phyloP scores from a whole-genome alignment of 2,888 invertebrate species.

The Seladonia tumulorum region DNA sequence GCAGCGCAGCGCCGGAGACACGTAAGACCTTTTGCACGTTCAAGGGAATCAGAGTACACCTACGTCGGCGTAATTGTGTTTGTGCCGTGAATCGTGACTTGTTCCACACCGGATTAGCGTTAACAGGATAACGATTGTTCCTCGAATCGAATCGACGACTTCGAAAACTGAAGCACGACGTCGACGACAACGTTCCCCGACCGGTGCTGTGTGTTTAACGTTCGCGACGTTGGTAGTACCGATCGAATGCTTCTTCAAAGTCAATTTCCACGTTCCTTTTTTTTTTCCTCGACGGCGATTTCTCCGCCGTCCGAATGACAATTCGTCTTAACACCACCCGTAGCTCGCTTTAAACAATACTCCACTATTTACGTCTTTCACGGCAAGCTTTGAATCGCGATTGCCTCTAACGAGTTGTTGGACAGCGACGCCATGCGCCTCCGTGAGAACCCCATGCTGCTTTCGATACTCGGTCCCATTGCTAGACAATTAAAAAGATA shows the following conservation, averaged over 20 bases:
- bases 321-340: slow-evolving; percentile 14
- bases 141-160: slow-evolving; percentile 49
- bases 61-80: slow-evolving; percentile 46
- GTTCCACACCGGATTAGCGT: slow-evolving; percentile 47
- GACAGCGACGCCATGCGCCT: neutral
- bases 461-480: neutral
- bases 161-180: slow-evolving; percentile 19
- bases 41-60: slow-evolving; percentile 30
- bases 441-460: neutral
- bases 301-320: slow-evolving; percentile 19
- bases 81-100: slow-evolving; percentile 36
- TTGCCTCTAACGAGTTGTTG: neutral
- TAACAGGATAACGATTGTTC: slow-evolving; percentile 53
- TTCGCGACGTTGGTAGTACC: slow-evolving; percentile 32
- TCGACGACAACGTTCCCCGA: neutral
- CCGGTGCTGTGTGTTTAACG: neutral
- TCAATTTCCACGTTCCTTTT: neutral
- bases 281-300: neutral
- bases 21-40: slow-evolving; percentile 24
- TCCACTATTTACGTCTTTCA: neutral
- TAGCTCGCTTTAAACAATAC: slow-evolving; percentile 8
- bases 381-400: neutral
- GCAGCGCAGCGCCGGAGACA: neutral
- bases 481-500: neutral
- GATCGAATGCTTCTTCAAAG: slow-evolving; percentile 9